phyloP scores from a whole-genome alignment of 2,797 vertebrate genomes.

The Rhadinocentrus ornatus region DNA sequence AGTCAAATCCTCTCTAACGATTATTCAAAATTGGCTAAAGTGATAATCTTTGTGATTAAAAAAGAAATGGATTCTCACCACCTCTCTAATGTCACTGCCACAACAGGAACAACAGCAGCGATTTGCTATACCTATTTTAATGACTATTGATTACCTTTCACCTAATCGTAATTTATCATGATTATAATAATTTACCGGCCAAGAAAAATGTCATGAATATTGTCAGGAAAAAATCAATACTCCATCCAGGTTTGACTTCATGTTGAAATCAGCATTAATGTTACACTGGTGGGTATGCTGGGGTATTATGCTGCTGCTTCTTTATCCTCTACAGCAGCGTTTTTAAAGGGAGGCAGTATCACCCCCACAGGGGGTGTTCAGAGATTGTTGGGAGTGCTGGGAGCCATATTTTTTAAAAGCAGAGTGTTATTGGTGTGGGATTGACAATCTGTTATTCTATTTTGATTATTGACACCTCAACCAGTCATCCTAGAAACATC shows the following conservation, averaged over 20 bases:
- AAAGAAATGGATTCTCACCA: conserved; percentile 19
- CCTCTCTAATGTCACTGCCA: conserved; percentile 11
- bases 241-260: conserved; percentile 10
- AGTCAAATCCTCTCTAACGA: conserved; percentile 44
- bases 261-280: conserved; percentile 24
- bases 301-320: no score
- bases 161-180: conserved; percentile 33
- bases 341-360: no score
- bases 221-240: conserved; percentile 20
- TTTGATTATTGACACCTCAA: no score
- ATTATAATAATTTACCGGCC: conserved; percentile 28
- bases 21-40: conserved; percentile 47
- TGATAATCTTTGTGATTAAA: conserved; percentile 59
- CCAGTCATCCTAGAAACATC: no score
- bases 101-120: background rate
- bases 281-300: background rate
- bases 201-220: conserved; percentile 20
- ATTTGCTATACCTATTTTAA: conserved; percentile 13
- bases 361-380: no score
- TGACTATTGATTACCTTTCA: conserved; percentile 17
- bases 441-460: no score
- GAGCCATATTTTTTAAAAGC: no score
- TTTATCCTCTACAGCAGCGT: no score
- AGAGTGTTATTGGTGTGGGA: no score
- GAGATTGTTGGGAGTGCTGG: no score